phyloP scores from a whole-genome alignment of 2,888 invertebrate genomes.

The Macaria notata region DNA sequence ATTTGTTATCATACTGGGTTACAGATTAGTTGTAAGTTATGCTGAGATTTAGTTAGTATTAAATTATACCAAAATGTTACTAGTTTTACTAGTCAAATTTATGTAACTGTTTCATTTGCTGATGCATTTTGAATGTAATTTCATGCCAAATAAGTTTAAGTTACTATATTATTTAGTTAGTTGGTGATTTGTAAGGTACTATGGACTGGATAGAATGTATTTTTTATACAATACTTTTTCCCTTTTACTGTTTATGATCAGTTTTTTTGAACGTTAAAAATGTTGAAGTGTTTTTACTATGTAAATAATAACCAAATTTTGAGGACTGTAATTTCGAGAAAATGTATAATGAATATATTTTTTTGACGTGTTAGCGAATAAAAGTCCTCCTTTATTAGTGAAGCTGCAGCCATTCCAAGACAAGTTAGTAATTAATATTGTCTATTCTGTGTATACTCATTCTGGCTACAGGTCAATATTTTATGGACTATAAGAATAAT shows the following conservation, averaged over 20 bases:
- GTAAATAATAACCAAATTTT: constrained; percentile 1
- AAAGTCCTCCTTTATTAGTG: too few species aligned
- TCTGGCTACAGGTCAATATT: not conserved
- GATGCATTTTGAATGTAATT: constrained; percentile 38
- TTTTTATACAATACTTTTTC: constrained; percentile 9
- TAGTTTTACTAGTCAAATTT: constrained; percentile 57
- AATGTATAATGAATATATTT: not conserved
- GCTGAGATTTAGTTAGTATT: constrained; percentile 1
- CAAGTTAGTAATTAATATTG: too few species aligned
- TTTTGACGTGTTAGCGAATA: too few species aligned
- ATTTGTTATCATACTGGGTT: not conserved
- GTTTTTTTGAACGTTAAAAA: constrained; percentile 1
- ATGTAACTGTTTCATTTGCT: constrained; percentile 38
- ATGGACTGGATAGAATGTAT: constrained; percentile 6
- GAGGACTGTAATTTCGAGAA: constrained; percentile 3
- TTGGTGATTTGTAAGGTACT: not conserved
- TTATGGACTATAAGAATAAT: constrained; percentile 3
- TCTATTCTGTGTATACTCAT: too few species aligned
- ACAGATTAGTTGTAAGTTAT: constrained; percentile 7
- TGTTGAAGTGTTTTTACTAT: not conserved
- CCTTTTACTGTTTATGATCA: constrained; percentile 2
- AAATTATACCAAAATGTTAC: constrained; percentile 41
- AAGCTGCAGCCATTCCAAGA: too few species aligned
- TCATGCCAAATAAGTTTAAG: constrained; percentile 44
- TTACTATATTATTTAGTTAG: constrained; percentile 24